Evolutionary conservation across 2,888 invertebrate genomes (phyloP), one percentile per base, ranked within the genome.

Genomic region (Monoplex corrugatus): DNA sequence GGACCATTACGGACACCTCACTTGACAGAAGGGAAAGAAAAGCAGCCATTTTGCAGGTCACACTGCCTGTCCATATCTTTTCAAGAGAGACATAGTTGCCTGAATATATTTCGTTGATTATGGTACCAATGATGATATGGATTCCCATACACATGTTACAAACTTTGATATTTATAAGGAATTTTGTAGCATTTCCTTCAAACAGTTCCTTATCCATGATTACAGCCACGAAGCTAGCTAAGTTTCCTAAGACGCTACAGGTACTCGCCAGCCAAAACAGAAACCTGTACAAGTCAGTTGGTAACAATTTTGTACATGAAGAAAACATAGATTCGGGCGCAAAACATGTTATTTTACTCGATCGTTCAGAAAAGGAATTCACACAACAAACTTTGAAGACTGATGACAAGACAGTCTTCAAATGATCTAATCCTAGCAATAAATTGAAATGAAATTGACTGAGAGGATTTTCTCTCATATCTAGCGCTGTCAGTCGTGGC

Each of bases 301-400:
- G 50, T 45, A 84, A 8, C 0, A 84, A 6, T 2, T 50, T 28
- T 50, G 3, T 23, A 3, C 84, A 84, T 23, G 84, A 84, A 2
- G 16, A 0, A 0, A 50, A 28, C 3, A 45, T 32, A 10, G 40
- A 10, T 2, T 50, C 10, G 10, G 0, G 23, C 23, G 84, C 35
- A 1, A n/a, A 3, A 19, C 78, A 87, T 3, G 6, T 50, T 23
- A 44, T 38, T 32, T 45, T 6, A 38, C 13, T 87, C 2, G 38
- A 75, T 10, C 13, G 40, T 3, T 32, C n/a, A 6, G 84, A 38
- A 32, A 84, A 38, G 0, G 50, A 13, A 1, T 32, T 32, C 2
- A 28, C 45, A 84, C 84, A 84, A 44, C 84, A 84, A 23, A 84
- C 50, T 57, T n/a, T 84, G 44, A 32, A 50, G 57, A n/a, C 75